Evolutionary conservation across 2,888 invertebrate genomes (phyloP).

Genomic region (Sarcophaga rosellei): DNA sequence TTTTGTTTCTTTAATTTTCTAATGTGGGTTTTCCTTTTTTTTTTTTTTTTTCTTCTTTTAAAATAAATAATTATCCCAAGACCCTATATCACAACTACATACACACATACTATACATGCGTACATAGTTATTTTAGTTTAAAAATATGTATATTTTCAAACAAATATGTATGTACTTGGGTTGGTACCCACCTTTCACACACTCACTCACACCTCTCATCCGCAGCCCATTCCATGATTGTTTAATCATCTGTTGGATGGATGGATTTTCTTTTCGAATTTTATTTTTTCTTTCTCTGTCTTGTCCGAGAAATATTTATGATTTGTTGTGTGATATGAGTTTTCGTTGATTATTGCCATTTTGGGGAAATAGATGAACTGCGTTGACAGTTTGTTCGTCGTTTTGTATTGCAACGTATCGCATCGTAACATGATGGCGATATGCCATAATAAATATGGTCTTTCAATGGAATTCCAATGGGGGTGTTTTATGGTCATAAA

Average conservation of each 20-base stretch:
- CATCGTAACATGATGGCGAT: constrained; percentile 47
- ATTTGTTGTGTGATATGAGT: constrained; percentile 14
- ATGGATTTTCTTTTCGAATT: background rate
- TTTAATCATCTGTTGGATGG: background rate
- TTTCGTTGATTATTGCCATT: constrained; percentile 49
- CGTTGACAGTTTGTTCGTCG: background rate
- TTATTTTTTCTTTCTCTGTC: background rate
- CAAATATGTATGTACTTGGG: constrained; percentile 18
- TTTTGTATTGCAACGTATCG: background rate
- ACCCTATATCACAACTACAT: constrained; percentile 23
- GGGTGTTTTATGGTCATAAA: constrained; percentile 69
- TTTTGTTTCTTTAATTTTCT: background rate
- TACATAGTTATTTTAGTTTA: background rate
- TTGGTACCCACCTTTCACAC: constrained; percentile 50
- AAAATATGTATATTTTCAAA: background rate
- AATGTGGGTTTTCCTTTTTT: constrained; percentile 49
- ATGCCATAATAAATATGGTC: constrained; percentile 59
- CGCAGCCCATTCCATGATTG: background rate
- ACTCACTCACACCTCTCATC: background rate
- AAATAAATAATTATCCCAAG: constrained; percentile 18
- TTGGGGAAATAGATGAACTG: constrained; percentile 42
- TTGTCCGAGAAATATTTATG: background rate
- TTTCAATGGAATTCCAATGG: constrained; percentile 68
- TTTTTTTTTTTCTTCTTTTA: constrained; percentile 32
- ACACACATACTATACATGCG: no score